Evolutionary conservation across 2,797 vertebrate species (phyloP), one percentile per base, ranked within the genome.

Genomic region (Atherinosoma microstoma): DNA sequence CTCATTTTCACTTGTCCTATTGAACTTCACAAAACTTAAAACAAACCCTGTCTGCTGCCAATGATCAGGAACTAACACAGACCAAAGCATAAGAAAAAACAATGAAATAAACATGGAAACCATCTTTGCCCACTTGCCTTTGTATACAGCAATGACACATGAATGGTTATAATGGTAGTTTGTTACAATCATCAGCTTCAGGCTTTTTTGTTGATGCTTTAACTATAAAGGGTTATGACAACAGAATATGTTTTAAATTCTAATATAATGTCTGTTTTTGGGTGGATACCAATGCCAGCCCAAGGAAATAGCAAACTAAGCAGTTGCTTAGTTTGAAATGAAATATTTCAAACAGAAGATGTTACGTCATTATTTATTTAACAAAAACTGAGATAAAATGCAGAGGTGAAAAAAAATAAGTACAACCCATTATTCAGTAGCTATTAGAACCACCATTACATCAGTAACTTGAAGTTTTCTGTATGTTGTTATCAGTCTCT

Each of bases 1-100:
- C 71, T 85, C 68, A 67, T 85, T 89, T 87, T 78, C 66, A 87
- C 78, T 70, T 84, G 75, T 89, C 88, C 87, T 80, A 72, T 60
- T 57, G 68, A 64, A 82, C 35, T 85, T 85, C 76, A 61, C 73
- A 72, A 81, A 86, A 86, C 67, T 84, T 88, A 75, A 79, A 82
- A 86, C 83, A 87, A 66, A 79, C 78, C 36, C 15, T 74, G 57
- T 73, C 69, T 64, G 64, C 83, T 80, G 77, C 59, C 79, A 83
- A 89, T 83, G 22, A 70, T 6, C 34, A 6, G 34, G 30, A 32
- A 35, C 5, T 35, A 35, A 35, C 30, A 6, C 34, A 35, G 34
- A 8, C 34, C 34, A 32, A 32, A 32, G 5, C 30, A 35, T 5
- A 6, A 9, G 34, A 6, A 35, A 35, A 35, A 6, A 6, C 7